Base-by-base conservation (phyloP, 2,113 vertebrate species). In the Mastomys natalensis region DNA sequence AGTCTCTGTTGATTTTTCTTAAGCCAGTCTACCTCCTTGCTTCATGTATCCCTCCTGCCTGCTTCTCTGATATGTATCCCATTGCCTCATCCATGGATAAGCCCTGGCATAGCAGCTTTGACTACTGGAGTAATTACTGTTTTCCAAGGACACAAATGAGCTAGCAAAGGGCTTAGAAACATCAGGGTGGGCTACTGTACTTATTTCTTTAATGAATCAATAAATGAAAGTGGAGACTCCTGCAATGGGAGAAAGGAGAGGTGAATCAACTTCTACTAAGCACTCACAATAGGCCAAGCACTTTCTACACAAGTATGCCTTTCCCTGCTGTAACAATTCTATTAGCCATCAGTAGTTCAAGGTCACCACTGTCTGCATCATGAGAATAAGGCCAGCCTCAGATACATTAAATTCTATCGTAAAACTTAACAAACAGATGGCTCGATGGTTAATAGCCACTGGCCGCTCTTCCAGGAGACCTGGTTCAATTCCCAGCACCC, bases 121-220 rank as follows among this genome's bases (percentile, higher is more conserved):
- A 40, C 24, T 37, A 68, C 29, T 78, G 68, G 24, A 34, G 64
- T 22, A 26, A 78, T 0, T 84, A 16, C 3, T 80, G 37, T 89
- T 90, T 86, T 66, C 45, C 40, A 96, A 93, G 74, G 73, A 88
- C 15, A 51, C 43, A 60, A 58, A 43, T 85, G 31, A 89, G 17
- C 73, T 55, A 34, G 72, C 55, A 89, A 87, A 91, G 64, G 21
- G 24, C 72, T 81, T 70, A 90, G 66, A 84, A 91, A 89, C 40
- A 95, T 1, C 68, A 55, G 51, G 29, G 21, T 34, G 34, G 45
- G 45, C 22, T 68, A 66, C 4, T 77, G n/a, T 16, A 89, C 55
- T 55, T 58, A 90, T 81, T 87, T 94, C 64, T 51, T 60, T 64
- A 94, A 58, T 88, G 17, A 91, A 74, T 7, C 34, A 76, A 45